phyloP scores from a whole-genome alignment of 2,113 vertebrate species.

The Fulmarus glacialis region DNA sequence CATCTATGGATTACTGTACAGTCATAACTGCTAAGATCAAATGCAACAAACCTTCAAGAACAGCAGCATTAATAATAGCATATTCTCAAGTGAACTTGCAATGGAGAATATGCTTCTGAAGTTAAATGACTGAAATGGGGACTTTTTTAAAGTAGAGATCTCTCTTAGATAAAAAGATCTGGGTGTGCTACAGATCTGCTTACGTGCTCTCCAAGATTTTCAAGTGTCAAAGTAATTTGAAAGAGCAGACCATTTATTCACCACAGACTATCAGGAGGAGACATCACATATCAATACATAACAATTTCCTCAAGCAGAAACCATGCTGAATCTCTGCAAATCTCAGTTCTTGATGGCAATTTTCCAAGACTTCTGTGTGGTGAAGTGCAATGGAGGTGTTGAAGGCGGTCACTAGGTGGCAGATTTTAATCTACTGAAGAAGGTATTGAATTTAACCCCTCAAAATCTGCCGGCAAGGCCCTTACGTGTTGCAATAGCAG shows the following conservation, averaged over 20 bases:
- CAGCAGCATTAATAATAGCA: neutral
- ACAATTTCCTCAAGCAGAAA: neutral
- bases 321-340: neutral
- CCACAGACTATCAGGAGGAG: neutral
- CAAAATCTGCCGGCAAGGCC: neutral
- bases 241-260: neutral
- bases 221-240: neutral
- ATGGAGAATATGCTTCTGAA: neutral
- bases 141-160: neutral
- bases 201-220: neutral
- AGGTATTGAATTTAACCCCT: neutral
- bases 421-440: slow-evolving; percentile 12
- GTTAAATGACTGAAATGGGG: neutral
- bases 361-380: neutral
- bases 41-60: neutral
- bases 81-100: neutral
- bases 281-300: neutral
- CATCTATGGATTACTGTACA: neutral
- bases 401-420: neutral
- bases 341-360: neutral
- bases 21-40: neutral
- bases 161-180: neutral
- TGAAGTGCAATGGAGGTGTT: neutral
- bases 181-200: neutral
- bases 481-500: neutral